Evolutionary conservation across 2,113 vertebrate genomes (phyloP).

Genomic region (Harpagus bidentatus): DNA sequence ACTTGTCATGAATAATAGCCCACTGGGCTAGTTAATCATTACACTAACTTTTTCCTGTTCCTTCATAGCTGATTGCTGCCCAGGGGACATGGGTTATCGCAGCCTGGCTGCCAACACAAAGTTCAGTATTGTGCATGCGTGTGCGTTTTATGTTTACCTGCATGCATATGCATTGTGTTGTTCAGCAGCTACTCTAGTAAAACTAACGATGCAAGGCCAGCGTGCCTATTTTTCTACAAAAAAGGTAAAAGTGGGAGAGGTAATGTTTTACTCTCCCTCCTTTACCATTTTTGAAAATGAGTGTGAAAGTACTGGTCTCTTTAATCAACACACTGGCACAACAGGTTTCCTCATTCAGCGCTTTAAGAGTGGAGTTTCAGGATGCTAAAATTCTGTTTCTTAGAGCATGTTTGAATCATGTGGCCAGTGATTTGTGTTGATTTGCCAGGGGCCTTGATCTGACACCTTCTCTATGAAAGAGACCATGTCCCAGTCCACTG

Average conservation of each 20-base stretch:
- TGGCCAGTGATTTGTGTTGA: not conserved
- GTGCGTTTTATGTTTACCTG: conserved; percentile 13
- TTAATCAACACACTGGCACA: not conserved
- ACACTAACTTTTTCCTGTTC: conserved; percentile 26
- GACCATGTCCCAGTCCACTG: not conserved
- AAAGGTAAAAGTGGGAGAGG: not conserved
- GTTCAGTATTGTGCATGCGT: not conserved
- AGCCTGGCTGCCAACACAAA: conserved; percentile 16
- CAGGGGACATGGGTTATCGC: not conserved
- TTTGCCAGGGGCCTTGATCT: not conserved
- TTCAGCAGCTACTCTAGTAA: not conserved
- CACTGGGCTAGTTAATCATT: conserved; percentile 65
- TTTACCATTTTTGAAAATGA: not conserved
- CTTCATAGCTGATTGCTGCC: conserved; percentile 43
- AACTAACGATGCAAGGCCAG: not conserved
- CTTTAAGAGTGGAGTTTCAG: not conserved
- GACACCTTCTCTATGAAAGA: not conserved
- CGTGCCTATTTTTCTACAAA: not conserved
- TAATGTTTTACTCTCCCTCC: not conserved
- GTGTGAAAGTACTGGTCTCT: not conserved
- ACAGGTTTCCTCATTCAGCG: not conserved
- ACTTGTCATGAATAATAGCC: conserved; percentile 52
- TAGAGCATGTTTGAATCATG: not conserved
- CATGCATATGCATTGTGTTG: not conserved
- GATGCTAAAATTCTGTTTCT: not conserved